These are phyloP conservation scores for Takifugu flavidus DNA, from an alignment of 2,113 vertebrate species.

Conservation along the genomic window DNA sequence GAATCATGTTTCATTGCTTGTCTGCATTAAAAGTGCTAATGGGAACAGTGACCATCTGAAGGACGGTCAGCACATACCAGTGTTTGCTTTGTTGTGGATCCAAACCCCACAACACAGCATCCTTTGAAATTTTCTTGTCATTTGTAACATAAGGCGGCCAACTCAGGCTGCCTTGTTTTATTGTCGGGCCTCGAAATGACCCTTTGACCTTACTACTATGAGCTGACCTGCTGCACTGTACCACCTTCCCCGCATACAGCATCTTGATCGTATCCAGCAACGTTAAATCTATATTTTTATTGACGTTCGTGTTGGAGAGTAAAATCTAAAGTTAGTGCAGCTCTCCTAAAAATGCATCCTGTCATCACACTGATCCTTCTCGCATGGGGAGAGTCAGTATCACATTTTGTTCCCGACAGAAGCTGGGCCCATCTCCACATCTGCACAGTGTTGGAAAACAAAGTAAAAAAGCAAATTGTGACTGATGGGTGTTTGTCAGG, in stretches of 20 bases:
- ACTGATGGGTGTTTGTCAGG: too few relatives aligned
- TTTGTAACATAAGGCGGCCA: constrained; percentile 20
- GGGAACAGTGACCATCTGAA: constrained; percentile 9
- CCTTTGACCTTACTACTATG: constrained; percentile 13
- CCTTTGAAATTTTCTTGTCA: constrained; percentile 4
- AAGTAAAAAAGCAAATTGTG: too few relatives aligned
- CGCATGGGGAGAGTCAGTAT: too few relatives aligned
- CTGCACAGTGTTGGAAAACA: too few relatives aligned
- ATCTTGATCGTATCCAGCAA: not conserved
- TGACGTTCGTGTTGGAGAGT: too few relatives aligned
- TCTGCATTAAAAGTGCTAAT: constrained; percentile 12
- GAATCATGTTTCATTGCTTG: constrained; percentile 19
- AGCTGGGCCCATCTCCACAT: too few relatives aligned
- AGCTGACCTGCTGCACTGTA: constrained; percentile 4
- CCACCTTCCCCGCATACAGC: not conserved
- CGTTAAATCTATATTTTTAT: too few relatives aligned
- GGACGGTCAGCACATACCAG: not conserved
- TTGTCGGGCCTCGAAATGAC: constrained; percentile 13
- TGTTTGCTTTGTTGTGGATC: constrained; percentile 35
- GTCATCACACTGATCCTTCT: too few relatives aligned
- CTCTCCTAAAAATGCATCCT: too few relatives aligned
- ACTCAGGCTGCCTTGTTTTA: not conserved
- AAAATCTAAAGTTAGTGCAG: too few relatives aligned
- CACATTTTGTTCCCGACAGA: too few relatives aligned
- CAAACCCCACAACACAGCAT: not conserved